A percentile compares a stretch with the other conserved stretches of the same genome.
These are phyloP conservation scores for Thalassarche chlororhynchos DNA, from an alignment of 2,113 vertebrate genomes.

Conservation along the genomic window DNA sequence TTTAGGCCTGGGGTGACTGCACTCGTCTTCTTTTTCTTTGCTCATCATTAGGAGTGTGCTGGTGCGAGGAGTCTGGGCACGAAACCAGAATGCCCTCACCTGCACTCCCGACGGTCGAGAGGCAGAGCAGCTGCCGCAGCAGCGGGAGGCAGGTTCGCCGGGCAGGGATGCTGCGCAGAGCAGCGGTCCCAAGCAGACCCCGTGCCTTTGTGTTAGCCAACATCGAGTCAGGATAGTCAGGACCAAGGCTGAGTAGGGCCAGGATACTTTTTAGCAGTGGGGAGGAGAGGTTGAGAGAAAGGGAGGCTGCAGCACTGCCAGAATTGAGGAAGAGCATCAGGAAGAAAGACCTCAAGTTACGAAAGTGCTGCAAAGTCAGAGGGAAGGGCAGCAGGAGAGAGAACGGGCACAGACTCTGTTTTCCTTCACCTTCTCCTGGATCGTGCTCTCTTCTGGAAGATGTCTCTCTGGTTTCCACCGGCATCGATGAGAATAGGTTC, in stretches of 20 bases:
- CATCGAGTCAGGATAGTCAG: rapidly evolving
- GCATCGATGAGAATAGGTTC: neutral
- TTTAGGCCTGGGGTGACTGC: neutral
- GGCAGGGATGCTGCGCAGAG: neutral
- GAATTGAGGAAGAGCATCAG: neutral
- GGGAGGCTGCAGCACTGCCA: neutral
- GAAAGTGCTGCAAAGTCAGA: neutral
- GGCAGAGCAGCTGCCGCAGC: neutral
- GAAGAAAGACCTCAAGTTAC: neutral
- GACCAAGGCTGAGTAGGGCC: neutral
- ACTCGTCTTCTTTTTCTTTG: neutral
- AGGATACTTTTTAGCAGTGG: neutral
- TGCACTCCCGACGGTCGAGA: rapidly evolving
- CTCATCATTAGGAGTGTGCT: neutral
- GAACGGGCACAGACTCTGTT: neutral
- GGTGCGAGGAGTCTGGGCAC: neutral
- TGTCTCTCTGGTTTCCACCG: neutral
- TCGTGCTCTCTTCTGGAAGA: neutral
- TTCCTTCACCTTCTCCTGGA: neutral
- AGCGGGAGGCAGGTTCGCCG: rapidly evolving
- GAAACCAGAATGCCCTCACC: neutral
- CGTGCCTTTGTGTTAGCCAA: neutral
- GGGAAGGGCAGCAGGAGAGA: neutral
- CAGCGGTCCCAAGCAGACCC: no score
- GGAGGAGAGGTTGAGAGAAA: neutral